Evolutionary conservation across 2,888 invertebrate species (phyloP), one percentile per base, ranked within the genome.

Genomic region (Temnothorax rugatulus): DNA sequence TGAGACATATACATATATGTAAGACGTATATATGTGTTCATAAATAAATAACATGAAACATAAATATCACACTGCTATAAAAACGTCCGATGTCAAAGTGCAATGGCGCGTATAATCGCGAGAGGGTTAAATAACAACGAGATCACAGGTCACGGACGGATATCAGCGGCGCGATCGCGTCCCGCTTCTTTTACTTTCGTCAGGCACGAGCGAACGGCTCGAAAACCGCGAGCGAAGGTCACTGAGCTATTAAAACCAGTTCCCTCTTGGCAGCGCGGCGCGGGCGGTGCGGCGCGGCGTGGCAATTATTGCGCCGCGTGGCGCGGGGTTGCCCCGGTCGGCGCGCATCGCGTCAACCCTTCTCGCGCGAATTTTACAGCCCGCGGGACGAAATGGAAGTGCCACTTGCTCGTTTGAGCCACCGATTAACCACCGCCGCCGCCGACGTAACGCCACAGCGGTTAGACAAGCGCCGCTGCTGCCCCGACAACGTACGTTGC

Each of bases 211-310:
- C 69, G 38, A 64, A 38, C 47, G 41, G 15, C 25, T 66, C 59
- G 54, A 57, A 74, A 76, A 74, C 44, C 63, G 63, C 44, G 52
- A 15, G 8, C 82, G 83, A 84, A 87, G 84, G 84, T 68, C 79
- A 50, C 41, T 25, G 74, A 76, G 83, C 85, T 85, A 87, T 87
- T 84, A 82, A 86, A 90, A 86, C 66, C 86, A 87, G 85, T 84
- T 87, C 64, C 47, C 66, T 34, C 47, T 21, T 41, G 50, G 44
- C 54, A 4, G 25, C 57, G 74, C 4, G 29, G 29, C 29, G 29
- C 29, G 29, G 29, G 29, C 29, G 29, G 29, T 1, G 25, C 25
- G 25, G 1, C 25, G 54, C 34, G 85, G 79, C 75, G 79, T 44
- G 63, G 87, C 86, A 84, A 89, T 85, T 83, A 84, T 86, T 34